Evolutionary conservation across 2,797 vertebrate genomes (phyloP), one percentile per base, ranked within the genome.

Genomic region (Phrynocephalus forsythii): DNA sequence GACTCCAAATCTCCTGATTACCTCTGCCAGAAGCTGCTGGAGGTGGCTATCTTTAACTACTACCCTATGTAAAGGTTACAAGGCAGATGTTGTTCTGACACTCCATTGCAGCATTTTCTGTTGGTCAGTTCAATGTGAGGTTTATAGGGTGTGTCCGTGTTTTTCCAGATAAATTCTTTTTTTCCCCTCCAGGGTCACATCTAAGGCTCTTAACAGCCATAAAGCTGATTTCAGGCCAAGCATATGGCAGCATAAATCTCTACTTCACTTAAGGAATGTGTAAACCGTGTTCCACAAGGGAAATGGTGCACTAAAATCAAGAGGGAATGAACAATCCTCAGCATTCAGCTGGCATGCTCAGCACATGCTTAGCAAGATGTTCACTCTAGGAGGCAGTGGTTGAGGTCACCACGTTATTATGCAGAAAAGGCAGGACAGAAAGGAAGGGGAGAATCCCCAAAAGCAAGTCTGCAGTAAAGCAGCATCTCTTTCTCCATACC

Each of bases 251-350:
- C 20, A 50, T 20, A 44, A 87, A 76, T 28, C 72, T 63, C 68
- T 3, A 1, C 16, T 5, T 78, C 2, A 84, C 89, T 52, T 15
- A n/a, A n/a, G 48, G 87, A 69, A 30, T 33, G 10, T 67, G 30
- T 8, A 84, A 44, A 15, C 60, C 0, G 2, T 1, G 0, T 15
- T 30, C 60, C 38, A 3, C 4, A n/a, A 0, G 1, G 71, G 50
- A 83, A 86, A 89, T 6, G 3, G n/a, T 68, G 81, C 73, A 6
- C 15, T 30, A 1, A n/a, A 84, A 72, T 68, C 66, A 48, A 79
- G 28, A 83, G 75, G 69, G 13, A 76, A n/a, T 60, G 79, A 73
- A 60, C 30, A 66, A 72, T 28, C 20, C 72, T 69, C 44, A 82
- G 30, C 82, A 86, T 82, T 73, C 68, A 66, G 33, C 71, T 50